Evolutionary conservation across 2,797 vertebrate genomes (phyloP).

Genomic region (Syncerus caffer): DNA sequence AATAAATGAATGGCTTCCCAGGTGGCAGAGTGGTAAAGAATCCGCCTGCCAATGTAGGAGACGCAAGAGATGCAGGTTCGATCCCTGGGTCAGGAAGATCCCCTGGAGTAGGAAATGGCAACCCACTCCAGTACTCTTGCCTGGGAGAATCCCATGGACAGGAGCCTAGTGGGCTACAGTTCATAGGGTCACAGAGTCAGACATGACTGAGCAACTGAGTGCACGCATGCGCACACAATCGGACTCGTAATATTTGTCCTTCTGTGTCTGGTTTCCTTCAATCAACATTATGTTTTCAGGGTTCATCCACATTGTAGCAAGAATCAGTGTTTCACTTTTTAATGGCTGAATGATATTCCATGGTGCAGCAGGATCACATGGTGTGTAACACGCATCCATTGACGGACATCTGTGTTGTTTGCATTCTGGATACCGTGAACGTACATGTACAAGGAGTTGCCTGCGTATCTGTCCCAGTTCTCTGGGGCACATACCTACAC

Average conservation of each 20-base stretch:
- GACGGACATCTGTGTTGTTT: background rate
- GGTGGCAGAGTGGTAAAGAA: background rate
- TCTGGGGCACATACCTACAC: background rate
- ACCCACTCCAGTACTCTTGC: background rate
- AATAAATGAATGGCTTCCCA: background rate
- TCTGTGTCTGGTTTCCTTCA: background rate
- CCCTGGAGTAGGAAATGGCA: background rate
- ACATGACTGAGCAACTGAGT: background rate
- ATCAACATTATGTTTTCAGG: background rate
- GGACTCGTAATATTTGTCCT: background rate
- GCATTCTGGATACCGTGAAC: background rate
- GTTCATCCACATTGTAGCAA: background rate
- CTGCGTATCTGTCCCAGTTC: background rate
- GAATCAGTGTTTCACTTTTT: background rate
- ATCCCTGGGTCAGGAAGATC: background rate
- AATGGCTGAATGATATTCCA: background rate
- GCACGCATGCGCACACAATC: background rate
- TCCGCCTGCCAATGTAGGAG: background rate
- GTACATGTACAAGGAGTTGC: background rate
- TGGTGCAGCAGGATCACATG: background rate
- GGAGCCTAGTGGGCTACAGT: background rate
- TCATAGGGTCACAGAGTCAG: background rate
- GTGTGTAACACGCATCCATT: background rate
- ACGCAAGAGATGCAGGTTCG: accelerated
- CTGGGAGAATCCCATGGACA: background rate